These are phyloP conservation scores for Camponotus pennsylvanicus DNA, from an alignment of 1,140 invertebrate species.

Conservation along the genomic window DNA sequence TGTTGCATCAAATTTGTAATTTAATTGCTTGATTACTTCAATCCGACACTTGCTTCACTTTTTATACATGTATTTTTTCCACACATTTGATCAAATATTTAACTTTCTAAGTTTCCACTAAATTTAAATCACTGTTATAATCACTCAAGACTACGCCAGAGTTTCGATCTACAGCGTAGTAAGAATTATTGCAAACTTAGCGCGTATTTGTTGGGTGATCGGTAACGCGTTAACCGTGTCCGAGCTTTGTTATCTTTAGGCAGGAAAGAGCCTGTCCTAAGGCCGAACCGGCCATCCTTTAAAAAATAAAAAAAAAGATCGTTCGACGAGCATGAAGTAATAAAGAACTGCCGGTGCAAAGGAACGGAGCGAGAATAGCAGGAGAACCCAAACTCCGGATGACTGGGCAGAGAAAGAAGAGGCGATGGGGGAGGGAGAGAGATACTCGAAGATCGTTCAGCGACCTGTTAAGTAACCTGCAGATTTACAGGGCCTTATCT, in stretches of 20 bases:
- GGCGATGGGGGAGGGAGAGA: neutral
- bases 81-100: neutral
- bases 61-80: neutral
- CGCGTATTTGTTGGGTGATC: constrained; percentile 69
- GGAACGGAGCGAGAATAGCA: constrained; percentile 9
- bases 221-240: constrained; percentile 72
- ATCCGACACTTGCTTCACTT: neutral
- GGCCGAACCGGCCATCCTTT: neutral
- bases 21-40: neutral
- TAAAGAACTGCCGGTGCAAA: constrained; percentile 66
- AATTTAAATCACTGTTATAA: constrained; percentile 11
- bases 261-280: constrained; percentile 5
- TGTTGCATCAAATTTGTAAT: neutral
- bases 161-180: neutral
- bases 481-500: constrained; percentile 84
- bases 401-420: neutral
- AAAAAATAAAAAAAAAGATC: constrained; percentile 53
- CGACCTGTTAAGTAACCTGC: constrained; percentile 80
- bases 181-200: constrained; percentile 63
- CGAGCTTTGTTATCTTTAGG: constrained; percentile 69
- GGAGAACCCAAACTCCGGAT: constrained; percentile 5
- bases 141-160: neutral
- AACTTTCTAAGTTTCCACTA: neutral
- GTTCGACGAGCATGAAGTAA: constrained; percentile 68
- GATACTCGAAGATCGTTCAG: constrained; percentile 72